phyloP scores from a whole-genome alignment of 2,113 vertebrate species.

The Gymnocephalus cernua region DNA sequence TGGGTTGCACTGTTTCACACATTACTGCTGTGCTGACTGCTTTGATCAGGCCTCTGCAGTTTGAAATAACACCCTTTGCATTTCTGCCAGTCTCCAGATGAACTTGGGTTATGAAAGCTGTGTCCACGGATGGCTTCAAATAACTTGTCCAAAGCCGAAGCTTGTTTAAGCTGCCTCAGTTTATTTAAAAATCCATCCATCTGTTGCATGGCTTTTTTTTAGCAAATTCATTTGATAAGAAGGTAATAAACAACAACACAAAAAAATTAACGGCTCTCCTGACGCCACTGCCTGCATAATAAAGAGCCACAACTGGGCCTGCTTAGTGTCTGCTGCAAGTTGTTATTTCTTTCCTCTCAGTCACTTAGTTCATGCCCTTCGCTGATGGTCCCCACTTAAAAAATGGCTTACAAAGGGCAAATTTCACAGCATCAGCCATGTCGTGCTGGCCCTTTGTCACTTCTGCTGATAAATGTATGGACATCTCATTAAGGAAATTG shows the following conservation, averaged over 20 bases:
- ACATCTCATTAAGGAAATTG: conserved; percentile 69
- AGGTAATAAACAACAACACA: conserved; percentile 51
- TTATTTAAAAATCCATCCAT: conserved; percentile 49
- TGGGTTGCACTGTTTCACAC: conserved; percentile 1
- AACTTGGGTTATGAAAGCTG: conserved; percentile 10
- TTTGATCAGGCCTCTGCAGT: conserved; percentile 35
- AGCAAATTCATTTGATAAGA: conserved; percentile 54
- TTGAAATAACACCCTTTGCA: conserved; percentile 20
- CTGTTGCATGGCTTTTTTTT: conserved; percentile 2
- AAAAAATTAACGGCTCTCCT: conserved; percentile 30
- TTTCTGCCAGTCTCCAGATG: conserved; percentile 28
- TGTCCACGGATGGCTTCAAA: conserved; percentile 38
- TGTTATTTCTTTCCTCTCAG: conserved; percentile 14
- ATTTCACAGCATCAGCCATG: conserved; percentile 36
- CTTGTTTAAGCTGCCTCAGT: conserved; percentile 36
- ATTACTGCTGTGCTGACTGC: conserved; percentile 20
- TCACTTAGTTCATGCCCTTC: conserved; percentile 18
- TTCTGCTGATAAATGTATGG: conserved; percentile 51
- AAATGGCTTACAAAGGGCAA: conserved; percentile 33
- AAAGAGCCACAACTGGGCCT: conserved; percentile 12
- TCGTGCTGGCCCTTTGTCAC: conserved; percentile 37
- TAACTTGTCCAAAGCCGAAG: conserved; percentile 43
- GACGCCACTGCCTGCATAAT: conserved; percentile 7
- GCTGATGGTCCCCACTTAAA: background rate
- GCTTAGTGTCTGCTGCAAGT: conserved; percentile 6